Evolutionary conservation across 92 coral and sea anemone species (phyloP).

Genomic region (Palythoa grandis): DNA sequence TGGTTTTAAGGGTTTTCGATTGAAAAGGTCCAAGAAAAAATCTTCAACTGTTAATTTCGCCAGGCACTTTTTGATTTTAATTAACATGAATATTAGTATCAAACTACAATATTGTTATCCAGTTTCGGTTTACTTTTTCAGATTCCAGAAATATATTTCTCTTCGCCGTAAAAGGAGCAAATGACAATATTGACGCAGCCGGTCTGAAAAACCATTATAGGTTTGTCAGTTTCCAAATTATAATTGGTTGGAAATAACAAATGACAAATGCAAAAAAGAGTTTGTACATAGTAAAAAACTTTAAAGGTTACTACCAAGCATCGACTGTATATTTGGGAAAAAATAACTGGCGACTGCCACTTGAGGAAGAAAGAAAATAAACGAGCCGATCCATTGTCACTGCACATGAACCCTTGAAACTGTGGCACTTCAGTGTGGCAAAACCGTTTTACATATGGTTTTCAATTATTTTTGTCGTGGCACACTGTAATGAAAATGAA

Average conservation of each 20-base stretch:
- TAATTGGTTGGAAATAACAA: background rate
- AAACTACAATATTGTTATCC: background rate
- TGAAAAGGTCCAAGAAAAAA: background rate
- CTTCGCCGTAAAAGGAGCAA: background rate
- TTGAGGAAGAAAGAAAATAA: background rate
- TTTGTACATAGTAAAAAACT: background rate
- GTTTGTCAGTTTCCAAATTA: background rate
- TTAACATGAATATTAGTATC: background rate
- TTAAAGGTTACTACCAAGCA: too few relatives aligned
- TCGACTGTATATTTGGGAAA: too few relatives aligned
- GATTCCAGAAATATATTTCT: background rate
- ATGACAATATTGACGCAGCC: background rate
- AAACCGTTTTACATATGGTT: background rate
- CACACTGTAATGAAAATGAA: background rate
- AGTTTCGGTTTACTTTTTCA: background rate
- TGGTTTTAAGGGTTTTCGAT: background rate
- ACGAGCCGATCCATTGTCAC: background rate
- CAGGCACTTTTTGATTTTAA: background rate
- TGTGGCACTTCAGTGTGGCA: background rate
- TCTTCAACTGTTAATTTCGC: background rate
- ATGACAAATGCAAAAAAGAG: background rate
- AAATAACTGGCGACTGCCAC: too few relatives aligned
- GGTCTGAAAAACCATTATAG: background rate
- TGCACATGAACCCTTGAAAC: background rate
- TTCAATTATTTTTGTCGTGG: background rate